phyloP scores from a whole-genome alignment of 2,113 vertebrate species.

The Suncus etruscus region DNA sequence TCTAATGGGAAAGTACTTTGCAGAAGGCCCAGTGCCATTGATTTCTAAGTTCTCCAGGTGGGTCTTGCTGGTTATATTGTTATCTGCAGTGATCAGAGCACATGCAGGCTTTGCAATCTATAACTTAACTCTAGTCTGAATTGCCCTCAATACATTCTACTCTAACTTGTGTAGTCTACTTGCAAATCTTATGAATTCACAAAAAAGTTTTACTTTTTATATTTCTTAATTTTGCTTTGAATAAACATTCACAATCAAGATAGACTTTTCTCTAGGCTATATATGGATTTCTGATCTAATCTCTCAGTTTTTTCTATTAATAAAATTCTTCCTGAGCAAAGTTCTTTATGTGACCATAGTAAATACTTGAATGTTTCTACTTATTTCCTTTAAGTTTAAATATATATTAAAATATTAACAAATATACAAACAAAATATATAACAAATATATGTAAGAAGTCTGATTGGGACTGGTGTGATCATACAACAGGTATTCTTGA shows the following conservation, averaged over 20 bases:
- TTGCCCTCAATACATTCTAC: not conserved
- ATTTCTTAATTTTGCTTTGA: not conserved
- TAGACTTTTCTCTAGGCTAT: not conserved
- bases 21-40: too few relatives aligned
- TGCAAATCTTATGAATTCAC: not conserved
- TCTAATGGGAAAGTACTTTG: too few relatives aligned
- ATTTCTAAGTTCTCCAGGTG: not conserved
- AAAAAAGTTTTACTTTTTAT: conserved; percentile 27
- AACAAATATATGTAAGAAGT: too few relatives aligned
- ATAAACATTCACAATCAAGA: not conserved
- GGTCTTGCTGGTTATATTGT: not conserved
- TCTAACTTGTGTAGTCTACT: not conserved
- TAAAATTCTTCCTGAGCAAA: not conserved
- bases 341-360: not conserved
- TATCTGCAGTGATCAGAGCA: not conserved
- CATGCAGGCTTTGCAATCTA: not conserved
- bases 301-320: not conserved
- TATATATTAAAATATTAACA: too few relatives aligned
- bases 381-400: not conserved
- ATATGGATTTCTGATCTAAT: not conserved
- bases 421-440: not conserved
- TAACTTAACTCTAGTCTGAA: not conserved
- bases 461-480: too few relatives aligned
- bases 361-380: not conserved
- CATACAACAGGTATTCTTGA: too few relatives aligned